Base-by-base conservation (phyloP, 2,797 vertebrate genomes). In the Sternarchorhynchus goeldii region DNA sequence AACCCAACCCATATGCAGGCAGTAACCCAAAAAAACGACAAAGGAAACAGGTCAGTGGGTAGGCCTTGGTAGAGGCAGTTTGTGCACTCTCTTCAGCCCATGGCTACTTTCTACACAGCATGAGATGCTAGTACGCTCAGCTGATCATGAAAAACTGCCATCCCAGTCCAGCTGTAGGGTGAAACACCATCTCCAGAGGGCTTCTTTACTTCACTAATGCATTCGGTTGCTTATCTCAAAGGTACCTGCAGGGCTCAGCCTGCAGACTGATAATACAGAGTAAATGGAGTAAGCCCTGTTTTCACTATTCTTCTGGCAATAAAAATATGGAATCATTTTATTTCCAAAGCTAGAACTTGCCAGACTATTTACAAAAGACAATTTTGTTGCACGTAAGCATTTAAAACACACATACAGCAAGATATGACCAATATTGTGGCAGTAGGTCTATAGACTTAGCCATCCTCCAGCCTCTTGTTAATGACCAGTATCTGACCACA, bases 1-100 rank as follows among this genome's bases (percentile, higher is more conserved):
- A 41, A 34, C 39, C 64, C 17, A 68, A 69, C 57, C n/a, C 62
- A 29, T 60, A 25, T 25, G 12, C 55, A 29, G 64, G 55, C 31
- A 12, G 53, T 72, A 45, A 56, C 59, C 79, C 39, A 79, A 55
- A 14, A 25, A 67, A 8, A 75, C 4, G 17, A 77, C 63, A 82
- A 82, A 85, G 7, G 20, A 82, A 81, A 45, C 62, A 78, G 79
- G 79, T 81, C 72, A 80, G 36, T 59, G 18, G 72, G 45, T 56
- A 75, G 67, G 36, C 36, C 53, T 25, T 78, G 45, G 50, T 73
- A 59, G 56, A 75, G 18, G 64, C 56, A 55, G 41, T 21, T 64
- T 3, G 6, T 21, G 7, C n/a, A 36, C 29, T 50, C 50, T 59
- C 55, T 70, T 32, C 7, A 82, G 41, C 72, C 50, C 18, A 80